Conservation (phyloP, 2,797 vertebrate genomes). For the Simalia tracyae region DNA sequence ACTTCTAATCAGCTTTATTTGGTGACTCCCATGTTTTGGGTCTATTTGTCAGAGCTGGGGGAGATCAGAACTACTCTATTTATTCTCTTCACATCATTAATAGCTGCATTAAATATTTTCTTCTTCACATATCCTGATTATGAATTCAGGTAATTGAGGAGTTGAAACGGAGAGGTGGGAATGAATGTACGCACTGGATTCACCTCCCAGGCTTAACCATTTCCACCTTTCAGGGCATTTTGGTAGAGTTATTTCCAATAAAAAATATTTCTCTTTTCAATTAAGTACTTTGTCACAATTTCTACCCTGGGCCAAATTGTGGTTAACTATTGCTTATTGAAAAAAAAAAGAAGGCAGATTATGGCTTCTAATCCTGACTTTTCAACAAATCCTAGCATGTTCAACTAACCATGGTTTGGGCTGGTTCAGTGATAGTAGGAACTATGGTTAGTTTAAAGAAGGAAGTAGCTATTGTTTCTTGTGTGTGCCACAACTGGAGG, state of each 20-base stretch:
- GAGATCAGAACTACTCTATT: neutral
- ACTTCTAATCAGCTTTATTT: neutral
- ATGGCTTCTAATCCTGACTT: neutral
- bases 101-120: neutral
- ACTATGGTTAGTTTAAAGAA: neutral
- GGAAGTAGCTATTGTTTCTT: neutral
- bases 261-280: neutral
- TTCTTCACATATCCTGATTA: neutral
- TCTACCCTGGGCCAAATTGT: neutral
- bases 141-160: neutral
- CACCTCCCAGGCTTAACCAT: neutral
- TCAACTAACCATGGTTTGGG: neutral
- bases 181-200: neutral
- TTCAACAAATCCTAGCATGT: neutral
- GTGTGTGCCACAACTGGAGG: neutral
- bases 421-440: neutral
- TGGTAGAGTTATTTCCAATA: neutral
- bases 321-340: neutral
- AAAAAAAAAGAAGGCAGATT: neutral
- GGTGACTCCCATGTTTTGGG: neutral
- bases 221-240: neutral
- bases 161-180: neutral
- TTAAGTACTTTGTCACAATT: neutral
- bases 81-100: neutral
- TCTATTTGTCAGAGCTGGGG: neutral